Conservation (phyloP, 2,888 invertebrate species). For the Aspidapion aeneum region DNA sequence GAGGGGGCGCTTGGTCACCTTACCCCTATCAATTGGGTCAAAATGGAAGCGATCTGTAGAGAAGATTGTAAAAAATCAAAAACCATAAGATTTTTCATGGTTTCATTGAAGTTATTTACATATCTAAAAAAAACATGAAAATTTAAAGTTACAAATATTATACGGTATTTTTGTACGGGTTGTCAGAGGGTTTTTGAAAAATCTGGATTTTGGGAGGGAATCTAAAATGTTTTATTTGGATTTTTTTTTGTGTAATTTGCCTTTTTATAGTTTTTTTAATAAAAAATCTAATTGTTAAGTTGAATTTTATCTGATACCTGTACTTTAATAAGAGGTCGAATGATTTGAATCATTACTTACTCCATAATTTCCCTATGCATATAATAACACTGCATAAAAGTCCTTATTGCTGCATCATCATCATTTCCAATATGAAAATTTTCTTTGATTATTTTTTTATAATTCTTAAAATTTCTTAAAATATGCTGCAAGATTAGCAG, state of each 20-base stretch:
- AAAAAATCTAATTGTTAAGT: too few species aligned
- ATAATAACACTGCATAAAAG: slow-evolving; percentile 17
- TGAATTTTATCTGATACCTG: too few species aligned
- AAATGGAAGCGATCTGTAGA: slow-evolving; percentile 19
- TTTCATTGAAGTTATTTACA: slow-evolving; percentile 16
- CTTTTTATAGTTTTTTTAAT: too few species aligned
- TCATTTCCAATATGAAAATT: slow-evolving; percentile 1
- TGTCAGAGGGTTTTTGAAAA: too few species aligned
- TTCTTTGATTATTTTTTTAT: slow-evolving; percentile 13
- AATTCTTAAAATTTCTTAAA: slow-evolving; percentile 26
- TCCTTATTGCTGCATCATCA: slow-evolving; percentile 10
- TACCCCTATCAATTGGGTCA: slow-evolving; percentile 18
- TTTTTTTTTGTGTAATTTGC: too few species aligned
- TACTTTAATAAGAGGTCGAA: too few species aligned
- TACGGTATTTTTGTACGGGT: too few species aligned
- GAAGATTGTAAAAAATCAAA: slow-evolving; percentile 23
- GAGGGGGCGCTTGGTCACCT: too few species aligned
- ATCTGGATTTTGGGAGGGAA: too few species aligned
- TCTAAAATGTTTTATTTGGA: too few species aligned
- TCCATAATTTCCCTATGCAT: slow-evolving; percentile 14
- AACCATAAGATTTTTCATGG: slow-evolving; percentile 17
- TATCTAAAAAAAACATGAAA: slow-evolving; percentile 16
- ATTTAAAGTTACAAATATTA: too few species aligned
- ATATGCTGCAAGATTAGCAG: slow-evolving; percentile 26
- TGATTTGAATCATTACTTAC: too few species aligned